Evolutionary conservation across 2,888 invertebrate genomes (phyloP).

Genomic region (Drosophila nr. perissopoda): DNA sequence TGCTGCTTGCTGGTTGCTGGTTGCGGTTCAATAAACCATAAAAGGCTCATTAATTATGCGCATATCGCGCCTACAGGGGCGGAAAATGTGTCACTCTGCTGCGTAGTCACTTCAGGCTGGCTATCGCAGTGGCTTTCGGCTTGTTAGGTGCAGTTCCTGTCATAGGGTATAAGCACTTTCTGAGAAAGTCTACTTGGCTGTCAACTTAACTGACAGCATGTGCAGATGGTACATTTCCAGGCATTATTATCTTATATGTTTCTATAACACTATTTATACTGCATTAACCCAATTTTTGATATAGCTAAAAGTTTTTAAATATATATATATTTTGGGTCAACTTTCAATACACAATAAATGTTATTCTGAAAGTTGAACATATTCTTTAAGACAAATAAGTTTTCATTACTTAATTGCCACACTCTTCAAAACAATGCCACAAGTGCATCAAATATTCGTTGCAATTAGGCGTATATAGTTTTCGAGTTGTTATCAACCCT

Average conservation of each 20-base stretch:
- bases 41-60: constrained; percentile 84
- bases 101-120: constrained; percentile 22
- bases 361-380: neutral
- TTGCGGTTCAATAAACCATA: constrained; percentile 84
- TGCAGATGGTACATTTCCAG: neutral
- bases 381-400: neutral
- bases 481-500: constrained; percentile 66
- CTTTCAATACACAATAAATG: neutral
- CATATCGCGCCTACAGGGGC: constrained; percentile 82
- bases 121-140: constrained; percentile 44
- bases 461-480: neutral
- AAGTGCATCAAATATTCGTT: constrained; percentile 37
- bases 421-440: neutral
- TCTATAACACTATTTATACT: neutral
- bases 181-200: neutral
- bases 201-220: neutral
- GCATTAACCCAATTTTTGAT: neutral
- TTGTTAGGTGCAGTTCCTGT: constrained; percentile 37
- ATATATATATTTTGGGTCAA: neutral
- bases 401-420: neutral
- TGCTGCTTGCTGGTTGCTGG: constrained; percentile 35
- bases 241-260: neutral
- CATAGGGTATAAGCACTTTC: constrained; percentile 33
- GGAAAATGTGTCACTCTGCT: constrained; percentile 74
- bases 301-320: neutral